Base-by-base conservation (phyloP, 2,888 invertebrate genomes). In the Drosophila formosana region DNA sequence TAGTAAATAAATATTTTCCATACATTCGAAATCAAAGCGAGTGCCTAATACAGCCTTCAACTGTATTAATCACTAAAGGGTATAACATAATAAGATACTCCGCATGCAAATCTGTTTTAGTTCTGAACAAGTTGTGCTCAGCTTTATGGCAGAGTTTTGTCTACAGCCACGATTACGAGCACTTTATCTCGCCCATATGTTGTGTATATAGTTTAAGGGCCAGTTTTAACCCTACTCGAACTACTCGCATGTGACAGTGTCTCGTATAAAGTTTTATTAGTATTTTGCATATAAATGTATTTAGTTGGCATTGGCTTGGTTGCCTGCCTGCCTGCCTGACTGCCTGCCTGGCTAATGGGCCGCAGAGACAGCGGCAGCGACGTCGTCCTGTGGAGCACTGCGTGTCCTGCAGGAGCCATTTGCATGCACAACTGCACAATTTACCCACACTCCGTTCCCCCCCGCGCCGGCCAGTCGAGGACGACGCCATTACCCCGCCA, bases 371-470 rank as follows among this genome's bases (percentile, higher is more conserved):
- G 39, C 13, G 13, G 11, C 39, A 18, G 18, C 37, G 37, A 11
- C 30, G 8, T 34, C n/a, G 30, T 55, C 25, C 52, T 43, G 41
- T 56, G 53, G 64, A 53, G 41, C 11, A 37, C 55, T 45, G 51
- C 9, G 56, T 37, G 52, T 88, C 85, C 88, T 73, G 76, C 18
- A 68, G 86, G 84, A 80, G 53, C 72, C 75, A 83, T 85, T 85
- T 86, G 86, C 85, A 88, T 88, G 86, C 84, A 75, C 82, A 84
- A 73, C 80, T 82, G 80, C 86, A 85, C 83, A 82, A 69, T 75
- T 72, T 61, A 51, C 47, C 70, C 84, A 71, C 66, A 66, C 49
- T 72, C 77, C 66, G 60, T 41, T 28, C 8, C 6, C 6, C 32
- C 18, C 30, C 11, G 18, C 11, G 18, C 7, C 34, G 18, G 18